phyloP scores from a whole-genome alignment of 2,797 vertebrate species.

The Lepidocolaptes lacrymiger region DNA sequence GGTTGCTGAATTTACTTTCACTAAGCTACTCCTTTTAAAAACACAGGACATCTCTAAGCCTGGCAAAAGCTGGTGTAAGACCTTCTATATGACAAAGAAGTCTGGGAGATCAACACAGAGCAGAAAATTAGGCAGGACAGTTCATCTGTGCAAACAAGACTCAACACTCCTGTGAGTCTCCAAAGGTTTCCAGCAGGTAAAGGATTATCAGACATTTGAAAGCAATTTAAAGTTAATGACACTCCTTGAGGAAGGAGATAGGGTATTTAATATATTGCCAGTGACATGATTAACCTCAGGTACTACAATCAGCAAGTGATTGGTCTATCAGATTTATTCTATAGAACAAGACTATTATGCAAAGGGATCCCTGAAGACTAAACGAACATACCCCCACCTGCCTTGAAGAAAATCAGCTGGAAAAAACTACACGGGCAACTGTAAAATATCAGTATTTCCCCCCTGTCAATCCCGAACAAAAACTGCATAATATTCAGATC shows the following conservation, averaged over 20 bases:
- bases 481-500: not conserved
- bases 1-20: conserved; percentile 16
- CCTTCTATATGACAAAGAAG: not conserved
- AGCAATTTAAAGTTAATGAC: not conserved
- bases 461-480: not conserved
- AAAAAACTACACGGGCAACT: not conserved
- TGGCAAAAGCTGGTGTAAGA: not conserved
- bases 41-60: not conserved
- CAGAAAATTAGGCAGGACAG: not conserved
- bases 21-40: not conserved
- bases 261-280: not conserved
- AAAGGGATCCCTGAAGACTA: not conserved
- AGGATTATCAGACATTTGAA: not conserved
- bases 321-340: not conserved
- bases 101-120: not conserved
- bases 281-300: not conserved
- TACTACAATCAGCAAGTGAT: not conserved
- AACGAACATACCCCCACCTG: not conserved
- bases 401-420: not conserved
- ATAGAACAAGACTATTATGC: not conserved
- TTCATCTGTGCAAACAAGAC: not conserved
- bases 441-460: not conserved
- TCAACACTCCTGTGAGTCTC: not conserved
- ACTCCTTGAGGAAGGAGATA: not conserved
- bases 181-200: not conserved